phyloP scores from a whole-genome alignment of 2,888 invertebrate species.

The Hemistola chrysoprasaria region DNA sequence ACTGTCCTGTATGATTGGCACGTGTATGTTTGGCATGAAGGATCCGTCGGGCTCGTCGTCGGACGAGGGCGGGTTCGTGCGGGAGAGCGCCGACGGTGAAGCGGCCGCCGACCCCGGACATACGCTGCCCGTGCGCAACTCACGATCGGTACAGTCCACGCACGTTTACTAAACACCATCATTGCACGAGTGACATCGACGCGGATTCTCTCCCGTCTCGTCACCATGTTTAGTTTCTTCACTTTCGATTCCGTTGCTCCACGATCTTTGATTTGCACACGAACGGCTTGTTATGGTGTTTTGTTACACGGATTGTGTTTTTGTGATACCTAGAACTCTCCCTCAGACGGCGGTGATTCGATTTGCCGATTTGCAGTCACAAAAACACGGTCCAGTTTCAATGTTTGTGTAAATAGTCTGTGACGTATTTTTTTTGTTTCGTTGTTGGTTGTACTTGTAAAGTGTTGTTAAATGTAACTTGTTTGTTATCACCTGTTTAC shows the following conservation, averaged over 20 bases:
- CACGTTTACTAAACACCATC: conserved; percentile 41
- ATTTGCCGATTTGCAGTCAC: conserved; percentile 40
- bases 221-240: conserved; percentile 41
- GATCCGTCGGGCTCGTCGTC: conserved; percentile 79
- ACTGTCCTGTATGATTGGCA: conserved; percentile 53
- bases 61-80: conserved; percentile 79
- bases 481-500: conserved; percentile 36
- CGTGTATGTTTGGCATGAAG: conserved; percentile 70
- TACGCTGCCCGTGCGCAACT: conserved; percentile 81
- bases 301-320: conserved; percentile 52
- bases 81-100: conserved; percentile 59
- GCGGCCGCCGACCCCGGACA: conserved; percentile 66
- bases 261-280: conserved; percentile 73
- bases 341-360: conserved; percentile 33
- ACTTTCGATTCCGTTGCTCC: conserved; percentile 65
- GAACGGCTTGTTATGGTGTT: conserved; percentile 67
- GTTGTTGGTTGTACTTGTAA: conserved; percentile 33
- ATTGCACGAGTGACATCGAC: conserved; percentile 45
- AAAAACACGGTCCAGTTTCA: conserved; percentile 50
- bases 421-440: conserved; percentile 6
- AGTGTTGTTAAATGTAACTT: conserved; percentile 16
- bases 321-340: conserved; percentile 45
- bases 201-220: conserved; percentile 28
- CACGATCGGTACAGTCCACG: conserved; percentile 71
- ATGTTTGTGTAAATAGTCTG: conserved; percentile 44